Evolutionary conservation across 2,797 vertebrate species (phyloP), one percentile per base, ranked within the genome.

Genomic region (Notolabrus celidotus): DNA sequence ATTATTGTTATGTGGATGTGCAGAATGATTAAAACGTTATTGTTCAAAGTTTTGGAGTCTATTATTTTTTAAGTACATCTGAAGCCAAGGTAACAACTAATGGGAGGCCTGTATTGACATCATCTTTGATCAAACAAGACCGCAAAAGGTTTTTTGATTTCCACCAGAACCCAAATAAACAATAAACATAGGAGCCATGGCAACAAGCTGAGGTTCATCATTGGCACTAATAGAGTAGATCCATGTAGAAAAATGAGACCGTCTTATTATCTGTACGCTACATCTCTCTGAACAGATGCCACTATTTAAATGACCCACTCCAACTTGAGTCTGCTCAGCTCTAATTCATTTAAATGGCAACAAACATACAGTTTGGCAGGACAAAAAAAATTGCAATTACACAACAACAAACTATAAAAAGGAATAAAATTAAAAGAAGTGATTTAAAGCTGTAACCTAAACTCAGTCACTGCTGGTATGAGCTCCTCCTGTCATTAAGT

Each of bases 111-210:
- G 16, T 9, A 41, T 41, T 17, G 17, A 17, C 39, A 41, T 41
- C 39, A n/a, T 41, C 16, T 41, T 17, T 7, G 2, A 14, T 16
- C 16, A 5, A 7, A 17, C 7, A 1, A n/a, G 17, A n/a, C 39
- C 7, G 16, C 7, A n/a, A 42, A n/a, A 42, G 39, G 39, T 23
- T 23, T 22, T 23, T 20, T 46, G 20, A 20, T 46, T 46, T 33
- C 45, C 46, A 70, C 42, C 14, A 11, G 4, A 17, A 52, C 51
- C 45, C 10, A 41, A 46, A 45, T n/a, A 27, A 67, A 42, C 6
- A 43, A 57, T 25, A 25, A 62, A 57, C 59, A 64, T 19, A 39
- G 15, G 19, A 58, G 25, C 25, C 46, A 52, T 33, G 23, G 15
- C 14, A 14, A 17, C 36, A 25, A n/a, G 52, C 17, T 27, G 38